These are phyloP conservation scores for Acyrthosiphon pisum DNA, from an alignment of 1,140 invertebrate genomes.

Conservation along the genomic window DNA sequence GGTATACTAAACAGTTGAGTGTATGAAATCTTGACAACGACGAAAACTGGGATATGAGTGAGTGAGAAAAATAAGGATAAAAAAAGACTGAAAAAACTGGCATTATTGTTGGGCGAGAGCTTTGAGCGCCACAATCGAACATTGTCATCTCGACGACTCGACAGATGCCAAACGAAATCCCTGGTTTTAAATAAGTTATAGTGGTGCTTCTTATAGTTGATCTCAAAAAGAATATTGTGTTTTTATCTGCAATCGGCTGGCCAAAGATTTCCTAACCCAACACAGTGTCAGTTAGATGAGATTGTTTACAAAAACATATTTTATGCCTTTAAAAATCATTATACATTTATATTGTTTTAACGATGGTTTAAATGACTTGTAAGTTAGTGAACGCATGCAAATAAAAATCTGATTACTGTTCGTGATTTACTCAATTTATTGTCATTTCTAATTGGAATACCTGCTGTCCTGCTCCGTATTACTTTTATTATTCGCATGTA, in stretches of 20 bases:
- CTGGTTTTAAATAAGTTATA: constrained; percentile 47
- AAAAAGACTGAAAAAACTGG: not conserved
- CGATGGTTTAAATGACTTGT: not conserved
- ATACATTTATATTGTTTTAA: not conserved
- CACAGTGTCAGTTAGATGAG: not conserved
- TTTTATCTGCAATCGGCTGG: constrained; percentile 23
- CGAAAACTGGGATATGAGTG: not conserved
- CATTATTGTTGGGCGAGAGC: constrained; percentile 9
- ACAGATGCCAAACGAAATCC: constrained; percentile 32
- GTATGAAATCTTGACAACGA: not conserved
- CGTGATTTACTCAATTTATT: not conserved
- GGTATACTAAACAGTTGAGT: not conserved
- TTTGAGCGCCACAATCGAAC: constrained; percentile 18
- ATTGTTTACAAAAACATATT: not conserved
- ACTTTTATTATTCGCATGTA: no score
- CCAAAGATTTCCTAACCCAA: not conserved
- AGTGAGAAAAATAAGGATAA: not conserved
- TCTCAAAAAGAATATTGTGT: constrained; percentile 31
- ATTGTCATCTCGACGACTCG: constrained; percentile 46
- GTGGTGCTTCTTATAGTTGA: not conserved
- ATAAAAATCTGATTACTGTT: not conserved
- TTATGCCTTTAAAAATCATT: not conserved
- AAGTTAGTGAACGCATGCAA: not conserved
- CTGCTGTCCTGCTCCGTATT: no score
- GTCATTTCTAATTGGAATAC: no score